These are phyloP conservation scores for Spheniscus mendiculus DNA, from an alignment of 2,113 vertebrate genomes.

Conservation along the genomic window DNA sequence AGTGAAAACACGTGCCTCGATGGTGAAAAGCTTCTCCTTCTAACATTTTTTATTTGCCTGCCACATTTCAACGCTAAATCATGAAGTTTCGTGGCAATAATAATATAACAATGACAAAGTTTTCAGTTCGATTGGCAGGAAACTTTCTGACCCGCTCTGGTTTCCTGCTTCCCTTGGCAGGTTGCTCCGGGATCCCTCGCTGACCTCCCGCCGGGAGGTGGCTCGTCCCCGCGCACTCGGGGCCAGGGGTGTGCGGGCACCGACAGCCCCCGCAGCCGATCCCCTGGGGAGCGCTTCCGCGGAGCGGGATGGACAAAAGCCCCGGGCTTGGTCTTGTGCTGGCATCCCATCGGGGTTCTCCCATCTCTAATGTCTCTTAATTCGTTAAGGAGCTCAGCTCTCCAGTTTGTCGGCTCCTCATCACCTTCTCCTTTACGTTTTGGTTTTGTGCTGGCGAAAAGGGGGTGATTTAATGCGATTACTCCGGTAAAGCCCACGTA, in stretches of 20 bases:
- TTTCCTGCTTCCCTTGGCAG: background rate
- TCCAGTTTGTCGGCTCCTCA: background rate
- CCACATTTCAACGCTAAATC: background rate
- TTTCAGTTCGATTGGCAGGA: accelerated
- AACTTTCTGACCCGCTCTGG: accelerated
- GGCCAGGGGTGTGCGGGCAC: background rate
- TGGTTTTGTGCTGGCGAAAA: background rate
- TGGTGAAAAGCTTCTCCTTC: background rate
- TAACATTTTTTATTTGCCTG: accelerated
- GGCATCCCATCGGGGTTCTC: background rate
- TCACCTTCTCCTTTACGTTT: background rate
- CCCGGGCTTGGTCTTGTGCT: accelerated
- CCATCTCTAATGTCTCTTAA: background rate
- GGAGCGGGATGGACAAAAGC: background rate
- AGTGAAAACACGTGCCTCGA: accelerated
- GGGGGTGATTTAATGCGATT: background rate
- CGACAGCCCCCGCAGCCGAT: background rate
- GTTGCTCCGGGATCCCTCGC: background rate
- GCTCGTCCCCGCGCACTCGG: accelerated
- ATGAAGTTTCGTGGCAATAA: background rate
- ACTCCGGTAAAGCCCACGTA: background rate
- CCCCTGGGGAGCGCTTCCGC: accelerated
- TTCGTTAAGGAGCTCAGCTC: constrained; percentile 5
- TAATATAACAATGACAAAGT: background rate
- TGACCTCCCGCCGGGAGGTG: accelerated